Percentiles rank a stretch among this genome's conserved stretches.
Evolutionary conservation across 2,797 vertebrate species (phyloP).

Genomic region (Xiphophorus birchmanni): DNA sequence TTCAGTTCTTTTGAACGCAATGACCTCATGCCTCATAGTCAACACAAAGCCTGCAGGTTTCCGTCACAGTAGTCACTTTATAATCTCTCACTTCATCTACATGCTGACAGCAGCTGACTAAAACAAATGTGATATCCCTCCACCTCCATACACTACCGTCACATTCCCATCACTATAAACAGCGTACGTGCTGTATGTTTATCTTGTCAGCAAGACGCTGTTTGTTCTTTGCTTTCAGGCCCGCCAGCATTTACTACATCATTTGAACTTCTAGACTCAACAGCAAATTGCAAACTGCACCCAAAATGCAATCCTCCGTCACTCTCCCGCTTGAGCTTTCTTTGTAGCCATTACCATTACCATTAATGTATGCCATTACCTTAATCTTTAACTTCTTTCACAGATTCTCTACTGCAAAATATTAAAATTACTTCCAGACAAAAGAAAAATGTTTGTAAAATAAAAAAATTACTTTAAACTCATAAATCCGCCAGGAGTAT

Average conservation of each 20-base stretch:
- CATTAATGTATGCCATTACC: too few species aligned
- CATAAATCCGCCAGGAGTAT: too few species aligned
- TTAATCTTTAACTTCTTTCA: too few species aligned
- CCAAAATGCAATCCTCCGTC: background rate
- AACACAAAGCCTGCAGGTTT: conserved; percentile 51
- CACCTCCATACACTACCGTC: background rate
- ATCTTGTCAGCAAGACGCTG: background rate
- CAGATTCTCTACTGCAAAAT: too few species aligned
- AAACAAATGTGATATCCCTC: conserved; percentile 27
- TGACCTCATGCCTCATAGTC: background rate
- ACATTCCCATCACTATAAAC: conserved; percentile 8
- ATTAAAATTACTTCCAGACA: too few species aligned
- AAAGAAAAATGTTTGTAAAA: too few species aligned
- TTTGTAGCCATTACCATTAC: background rate
- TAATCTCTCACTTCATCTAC: conserved; percentile 56
- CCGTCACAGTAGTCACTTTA: conserved; percentile 50
- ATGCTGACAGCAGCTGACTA: conserved; percentile 46
- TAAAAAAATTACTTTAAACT: too few species aligned
- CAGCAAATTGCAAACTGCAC: background rate
- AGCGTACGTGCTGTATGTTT: background rate
- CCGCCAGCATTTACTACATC: background rate
- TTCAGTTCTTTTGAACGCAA: conserved; percentile 6
- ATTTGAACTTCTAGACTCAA: background rate
- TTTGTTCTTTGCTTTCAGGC: background rate
- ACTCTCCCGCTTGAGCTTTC: background rate